A percentile compares a stretch with the other conserved stretches of the same genome.
Conservation (phyloP, 2,113 vertebrate genomes). For the Hipposideros armiger region DNA sequence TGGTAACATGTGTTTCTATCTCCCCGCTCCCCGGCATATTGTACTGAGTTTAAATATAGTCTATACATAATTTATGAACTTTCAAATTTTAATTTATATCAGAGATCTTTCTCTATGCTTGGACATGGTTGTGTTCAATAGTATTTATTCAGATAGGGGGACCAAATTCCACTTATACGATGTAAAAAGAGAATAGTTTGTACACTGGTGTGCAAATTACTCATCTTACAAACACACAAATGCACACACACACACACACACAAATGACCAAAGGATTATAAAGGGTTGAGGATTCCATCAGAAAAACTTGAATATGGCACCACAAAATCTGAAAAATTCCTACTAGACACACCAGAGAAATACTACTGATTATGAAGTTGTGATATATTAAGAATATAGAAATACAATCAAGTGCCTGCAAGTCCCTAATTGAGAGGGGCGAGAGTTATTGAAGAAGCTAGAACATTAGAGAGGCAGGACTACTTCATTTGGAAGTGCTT, state of each 20-base stretch:
- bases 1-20: background rate
- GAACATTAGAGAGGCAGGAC: background rate
- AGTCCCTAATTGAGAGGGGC: background rate
- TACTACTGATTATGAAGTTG: background rate
- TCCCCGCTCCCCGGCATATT: background rate
- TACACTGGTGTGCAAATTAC: background rate
- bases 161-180: background rate
- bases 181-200: background rate
- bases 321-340: background rate
- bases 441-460: background rate
- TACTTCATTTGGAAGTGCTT: background rate
- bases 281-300: background rate
- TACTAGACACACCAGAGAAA: background rate
- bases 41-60: background rate
- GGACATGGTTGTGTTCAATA: background rate
- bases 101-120: background rate
- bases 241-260: background rate
- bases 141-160: background rate
- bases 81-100: background rate
- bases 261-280: background rate
- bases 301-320: background rate
- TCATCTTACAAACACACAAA: background rate
- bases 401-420: background rate
- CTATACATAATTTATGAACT: background rate
- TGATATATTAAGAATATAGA: background rate